Base-by-base conservation (phyloP, 2,888 invertebrate species). In the Drosophila nr. fundita region DNA sequence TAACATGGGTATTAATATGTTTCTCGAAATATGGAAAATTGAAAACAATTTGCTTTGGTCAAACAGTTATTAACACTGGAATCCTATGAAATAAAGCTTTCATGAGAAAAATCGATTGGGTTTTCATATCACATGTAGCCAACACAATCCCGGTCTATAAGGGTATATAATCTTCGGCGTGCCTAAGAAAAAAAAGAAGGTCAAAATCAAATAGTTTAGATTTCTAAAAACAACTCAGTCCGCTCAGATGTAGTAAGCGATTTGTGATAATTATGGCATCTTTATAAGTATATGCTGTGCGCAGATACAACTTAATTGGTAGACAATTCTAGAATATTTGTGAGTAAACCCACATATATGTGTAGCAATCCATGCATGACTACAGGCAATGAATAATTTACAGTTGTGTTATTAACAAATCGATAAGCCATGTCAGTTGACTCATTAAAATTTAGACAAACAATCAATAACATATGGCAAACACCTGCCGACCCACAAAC, bases 331-430 rank as follows among this genome's bases (percentile, higher is more conserved):
- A 21, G 38, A 30, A 36, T 32, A 32, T 55, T 21, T 36, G 11
- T n/a, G 34, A 50, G 55, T n/a, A 27, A 27, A 55, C 42, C 42
- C 11, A 36, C 34, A 53, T n/a, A 34, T 34, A 29, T 38, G 15
- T 24, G 45, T 45, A 2, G 24, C 45, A 38, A 18, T 18, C 18
- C 38, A 67, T 50, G 57, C 66, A 68, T 67, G 67, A 55, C 53
- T 48, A 48, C 50, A 60, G 49, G 10, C 45, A 58, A 40, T 83
- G 70, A 80, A 87, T 84, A 85, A 85, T 84, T 85, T 29, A 84
- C 77, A 53, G 24, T 27, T 13, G 18, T 38, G 18, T 21, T 32
- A 50, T 69, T 69, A 64, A 78, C 80, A 88, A 88, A 85, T 85
- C 84, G 83, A 88, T 88, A 78, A 15, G 36, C 29, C 61, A 34